A percentile compares a stretch with the other conserved stretches of the same genome.
Evolutionary conservation across 2,888 invertebrate genomes (phyloP).

Genomic region (Phrixothrix hirtus): DNA sequence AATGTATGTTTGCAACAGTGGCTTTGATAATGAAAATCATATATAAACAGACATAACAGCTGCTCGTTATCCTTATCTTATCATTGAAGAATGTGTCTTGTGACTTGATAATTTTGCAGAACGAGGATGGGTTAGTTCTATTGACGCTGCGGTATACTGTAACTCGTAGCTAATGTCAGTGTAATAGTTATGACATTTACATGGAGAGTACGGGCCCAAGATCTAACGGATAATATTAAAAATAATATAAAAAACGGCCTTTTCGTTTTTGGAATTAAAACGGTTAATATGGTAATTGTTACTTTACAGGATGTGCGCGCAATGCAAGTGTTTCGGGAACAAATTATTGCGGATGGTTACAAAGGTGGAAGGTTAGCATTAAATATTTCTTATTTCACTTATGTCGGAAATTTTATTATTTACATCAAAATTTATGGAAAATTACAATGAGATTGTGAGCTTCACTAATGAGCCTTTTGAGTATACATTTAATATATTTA

Average conservation of each 20-base stretch:
- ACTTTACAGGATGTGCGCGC: slow-evolving; percentile 22
- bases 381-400: background rate
- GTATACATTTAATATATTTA: no score
- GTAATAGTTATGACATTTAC: slow-evolving; percentile 23
- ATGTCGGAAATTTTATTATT: no score
- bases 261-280: slow-evolving; percentile 40
- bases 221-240: slow-evolving; percentile 36
- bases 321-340: slow-evolving; percentile 8
- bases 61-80: slow-evolving; percentile 22
- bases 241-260: slow-evolving; percentile 32
- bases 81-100: slow-evolving; percentile 26
- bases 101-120: slow-evolving; percentile 24
- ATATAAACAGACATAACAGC: slow-evolving; percentile 28
- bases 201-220: slow-evolving; percentile 38
- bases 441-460: no score
- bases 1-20: background rate
- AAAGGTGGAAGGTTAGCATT: slow-evolving; percentile 15
- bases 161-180: slow-evolving; percentile 5
- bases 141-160: background rate
- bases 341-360: slow-evolving; percentile 2
- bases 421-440: background rate
- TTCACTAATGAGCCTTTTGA: no score
- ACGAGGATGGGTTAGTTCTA: slow-evolving; percentile 12
- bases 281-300: slow-evolving; percentile 43
- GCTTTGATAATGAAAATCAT: background rate